phyloP scores from a whole-genome alignment of 2,888 invertebrate species.

The Diarsia rubi region DNA sequence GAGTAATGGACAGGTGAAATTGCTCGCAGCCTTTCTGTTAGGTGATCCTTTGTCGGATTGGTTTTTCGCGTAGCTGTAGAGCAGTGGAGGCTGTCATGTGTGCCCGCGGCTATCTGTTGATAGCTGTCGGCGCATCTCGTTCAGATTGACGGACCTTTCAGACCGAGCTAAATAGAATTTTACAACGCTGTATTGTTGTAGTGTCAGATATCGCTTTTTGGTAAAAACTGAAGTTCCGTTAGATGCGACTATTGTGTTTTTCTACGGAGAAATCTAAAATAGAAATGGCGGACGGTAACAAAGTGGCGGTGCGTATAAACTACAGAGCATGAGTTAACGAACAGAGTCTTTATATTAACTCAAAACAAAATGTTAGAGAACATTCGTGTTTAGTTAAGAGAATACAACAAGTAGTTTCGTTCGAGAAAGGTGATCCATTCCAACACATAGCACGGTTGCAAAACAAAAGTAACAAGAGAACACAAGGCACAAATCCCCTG shows the following conservation, averaged over 20 bases:
- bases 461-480: slow-evolving; percentile 34
- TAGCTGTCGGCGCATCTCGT: slow-evolving; percentile 76
- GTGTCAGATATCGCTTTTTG: slow-evolving; percentile 53
- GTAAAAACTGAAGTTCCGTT: slow-evolving; percentile 42
- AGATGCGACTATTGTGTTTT: slow-evolving; percentile 28
- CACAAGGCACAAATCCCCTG: slow-evolving; percentile 44
- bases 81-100: slow-evolving; percentile 71
- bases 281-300: background rate
- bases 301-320: background rate
- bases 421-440: slow-evolving; percentile 12
- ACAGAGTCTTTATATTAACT: background rate
- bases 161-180: slow-evolving; percentile 75
- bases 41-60: slow-evolving; percentile 79
- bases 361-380: background rate
- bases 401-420: background rate
- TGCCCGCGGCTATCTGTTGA: slow-evolving; percentile 79
- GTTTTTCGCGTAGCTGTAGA: slow-evolving; percentile 69
- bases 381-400: background rate
- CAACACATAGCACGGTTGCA: background rate
- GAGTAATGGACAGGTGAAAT: slow-evolving; percentile 78
- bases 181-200: slow-evolving; percentile 67
- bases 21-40: slow-evolving; percentile 73
- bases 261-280: background rate
- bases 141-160: slow-evolving; percentile 77
- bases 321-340: background rate